Base-by-base conservation (phyloP, 2,113 vertebrate species). In the Petromus typicus region DNA sequence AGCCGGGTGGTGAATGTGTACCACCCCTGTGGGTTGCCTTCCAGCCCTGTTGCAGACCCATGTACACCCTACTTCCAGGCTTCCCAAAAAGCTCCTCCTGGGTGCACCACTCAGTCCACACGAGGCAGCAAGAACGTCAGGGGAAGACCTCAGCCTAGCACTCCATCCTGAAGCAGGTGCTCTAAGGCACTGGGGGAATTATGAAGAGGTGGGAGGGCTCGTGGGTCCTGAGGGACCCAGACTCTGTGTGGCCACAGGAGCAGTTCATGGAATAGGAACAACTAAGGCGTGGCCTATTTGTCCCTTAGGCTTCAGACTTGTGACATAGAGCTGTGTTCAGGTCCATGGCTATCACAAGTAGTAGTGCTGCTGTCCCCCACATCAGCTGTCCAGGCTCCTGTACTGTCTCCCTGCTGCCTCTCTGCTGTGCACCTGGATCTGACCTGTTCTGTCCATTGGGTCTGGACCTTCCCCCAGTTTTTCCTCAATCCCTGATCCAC, bases 241-340 rank as follows among this genome's bases (percentile, higher is more conserved):
- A 5, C 43, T n/a, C 30, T 37, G 23, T 51, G 40, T 48, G 22
- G 69, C 59, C 7, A 5, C 2, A 27, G 34, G 43, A 1, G 3
- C 43, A 57, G 45, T 45, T 32, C 51, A 7, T 2, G n/a, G n/a
- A 45, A 48, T 32, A 34, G 11, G 61, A 7, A 30, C n/a, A 14
- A 6, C 43, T n/a, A 59, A n/a, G n/a, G 25, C 30, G 57, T 1
- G 1, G 10, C 85, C 0, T 1, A 0, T 9, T 51, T 69, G 43
- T 63, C 17, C 30, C 88, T 20, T 20, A n/a, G 22, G 51, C 30
- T 23, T 27, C 0, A 18, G 56, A 7, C 8, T 51, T 13, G 2
- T 2, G 0, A 14, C 32, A 0, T 13, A 3, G 59, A 40, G 17
- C n/a, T 40, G 2, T 0, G 1, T 11, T n/a, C 30, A 13, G 37